A percentile compares a stretch with the other conserved stretches of the same genome.
Evolutionary conservation across 2,888 invertebrate species (phyloP).

Genomic region (Pasiphila rectangulata): DNA sequence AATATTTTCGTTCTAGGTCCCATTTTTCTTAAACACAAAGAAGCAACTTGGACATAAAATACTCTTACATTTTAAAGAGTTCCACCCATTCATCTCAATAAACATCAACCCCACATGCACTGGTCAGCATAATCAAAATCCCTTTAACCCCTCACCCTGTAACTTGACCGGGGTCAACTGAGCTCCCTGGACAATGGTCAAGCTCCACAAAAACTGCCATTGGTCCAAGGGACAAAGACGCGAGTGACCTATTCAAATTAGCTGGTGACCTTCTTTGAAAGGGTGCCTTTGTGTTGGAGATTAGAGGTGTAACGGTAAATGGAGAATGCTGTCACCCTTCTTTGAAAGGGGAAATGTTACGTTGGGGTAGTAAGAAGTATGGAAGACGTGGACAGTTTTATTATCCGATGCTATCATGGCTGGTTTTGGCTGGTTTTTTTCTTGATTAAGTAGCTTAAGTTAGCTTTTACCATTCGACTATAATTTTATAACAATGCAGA

Average conservation of each 20-base stretch:
- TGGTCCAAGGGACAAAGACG: conserved; percentile 58
- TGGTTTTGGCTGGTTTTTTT: too few relatives aligned
- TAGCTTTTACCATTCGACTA: too few relatives aligned
- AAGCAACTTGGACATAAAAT: neutral
- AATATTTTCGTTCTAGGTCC: too few relatives aligned
- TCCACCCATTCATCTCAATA: conserved; percentile 7
- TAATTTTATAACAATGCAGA: too few relatives aligned
- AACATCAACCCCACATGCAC: conserved; percentile 12
- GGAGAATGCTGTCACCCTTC: conserved; percentile 31
- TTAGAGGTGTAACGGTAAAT: conserved; percentile 55
- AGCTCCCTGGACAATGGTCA: conserved; percentile 66
- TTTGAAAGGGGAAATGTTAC: conserved; percentile 31
- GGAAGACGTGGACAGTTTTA: neutral
- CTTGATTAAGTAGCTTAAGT: too few relatives aligned
- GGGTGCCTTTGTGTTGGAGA: conserved; percentile 46
- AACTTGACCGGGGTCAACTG: conserved; percentile 73
- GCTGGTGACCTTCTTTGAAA: conserved; percentile 52
- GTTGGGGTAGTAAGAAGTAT: neutral
- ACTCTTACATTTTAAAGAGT: neutral
- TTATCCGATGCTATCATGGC: too few relatives aligned
- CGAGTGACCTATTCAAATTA: conserved; percentile 59
- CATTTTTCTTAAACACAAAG: too few relatives aligned
- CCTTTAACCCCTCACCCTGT: conserved; percentile 60
- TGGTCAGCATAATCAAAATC: conserved; percentile 42
- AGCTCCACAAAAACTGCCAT: conserved; percentile 59